Percentiles rank a stretch among this genome's conserved stretches.
Conservation (phyloP, 2,113 vertebrate species). For the Mungos mungo region DNA sequence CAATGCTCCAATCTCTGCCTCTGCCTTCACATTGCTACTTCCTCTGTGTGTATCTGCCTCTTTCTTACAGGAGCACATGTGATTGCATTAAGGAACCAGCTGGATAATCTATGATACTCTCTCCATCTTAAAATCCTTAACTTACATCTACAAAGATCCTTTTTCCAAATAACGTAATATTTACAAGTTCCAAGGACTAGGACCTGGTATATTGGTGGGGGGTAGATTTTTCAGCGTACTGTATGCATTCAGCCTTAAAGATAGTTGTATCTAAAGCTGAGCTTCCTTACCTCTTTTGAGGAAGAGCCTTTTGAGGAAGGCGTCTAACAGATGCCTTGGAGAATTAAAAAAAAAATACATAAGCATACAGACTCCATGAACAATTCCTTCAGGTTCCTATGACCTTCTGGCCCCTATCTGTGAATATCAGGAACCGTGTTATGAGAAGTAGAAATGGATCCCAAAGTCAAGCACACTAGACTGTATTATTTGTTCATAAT, state of each 20-base stretch:
- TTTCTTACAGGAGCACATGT: background rate
- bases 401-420: background rate
- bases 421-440: background rate
- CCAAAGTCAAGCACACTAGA: background rate
- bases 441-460: background rate
- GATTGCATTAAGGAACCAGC: background rate
- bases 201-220: background rate
- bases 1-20: background rate
- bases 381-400: background rate
- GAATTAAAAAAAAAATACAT: background rate
- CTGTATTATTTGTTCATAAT: background rate
- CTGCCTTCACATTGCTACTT: background rate
- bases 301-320: background rate
- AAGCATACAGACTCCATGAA: background rate
- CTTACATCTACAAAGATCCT: background rate
- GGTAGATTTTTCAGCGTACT: background rate
- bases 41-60: background rate
- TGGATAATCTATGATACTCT: background rate
- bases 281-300: background rate
- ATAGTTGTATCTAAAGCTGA: background rate
- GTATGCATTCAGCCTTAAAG: background rate
- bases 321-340: background rate
- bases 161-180: constrained; percentile 5
- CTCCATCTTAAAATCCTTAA: background rate
- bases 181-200: background rate